Base-by-base conservation (phyloP, 2,113 vertebrate species). In the Centropus bengalensis region DNA sequence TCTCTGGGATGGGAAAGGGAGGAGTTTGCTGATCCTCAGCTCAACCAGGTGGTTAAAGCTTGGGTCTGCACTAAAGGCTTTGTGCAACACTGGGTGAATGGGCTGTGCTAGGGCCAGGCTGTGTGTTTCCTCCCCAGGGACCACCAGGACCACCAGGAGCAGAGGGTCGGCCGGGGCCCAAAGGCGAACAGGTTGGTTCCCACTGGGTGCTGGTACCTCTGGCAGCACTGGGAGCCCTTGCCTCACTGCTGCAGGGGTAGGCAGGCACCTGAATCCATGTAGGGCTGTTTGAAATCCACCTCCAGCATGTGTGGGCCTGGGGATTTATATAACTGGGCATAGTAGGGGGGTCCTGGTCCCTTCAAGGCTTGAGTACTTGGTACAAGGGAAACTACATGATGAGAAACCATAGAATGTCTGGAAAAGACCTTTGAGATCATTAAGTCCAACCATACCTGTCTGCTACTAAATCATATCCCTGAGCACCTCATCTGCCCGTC, bases 111-210 rank as follows among this genome's bases (percentile, higher is more conserved):
- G 74, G 62, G 20, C 56, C 4, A 15, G 63, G 81, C 38, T 66
- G 12, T 86, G 52, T 81, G 38, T 55, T 38, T 87, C 49, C 71
- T 82, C 54, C 8, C 1, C 88, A 99, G 99, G 99, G 99, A 89
- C 66, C 71, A 7, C 97, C 95, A 1, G 99, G 99, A 74, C 71
- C 10, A 0, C 80, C 22, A 0, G 99, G 98, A 89, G 73, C 52
- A 1, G 98, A 98, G 74, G 98, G 98, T 4, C 96, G 83, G 58
- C 60, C 40, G 1, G 99, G 99, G 38, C 76, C 16, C 55, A 99
- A 99, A 94, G 99, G 99, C 45, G 96, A 98, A 70, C 98, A 98
- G 98, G 99, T 99, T 12, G 21, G 98, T 97, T 59, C n/a, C 60
- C 3, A 8, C 52, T 74, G 68, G 74, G 51, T 63, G 73, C 89